Base-by-base conservation (phyloP, 2,888 invertebrate genomes). In the Sclerodermus sp. region DNA sequence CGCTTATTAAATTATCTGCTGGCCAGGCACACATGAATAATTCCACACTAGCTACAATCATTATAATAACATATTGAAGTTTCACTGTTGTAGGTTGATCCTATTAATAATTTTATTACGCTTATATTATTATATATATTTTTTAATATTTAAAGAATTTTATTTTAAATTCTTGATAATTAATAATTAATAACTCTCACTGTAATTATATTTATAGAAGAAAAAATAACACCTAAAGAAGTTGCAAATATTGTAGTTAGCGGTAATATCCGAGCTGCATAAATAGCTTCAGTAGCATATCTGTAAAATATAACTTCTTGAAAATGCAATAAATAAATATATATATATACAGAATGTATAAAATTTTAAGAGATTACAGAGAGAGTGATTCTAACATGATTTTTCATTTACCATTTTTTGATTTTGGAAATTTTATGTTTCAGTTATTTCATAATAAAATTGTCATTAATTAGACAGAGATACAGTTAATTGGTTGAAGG, bases 21-120 rank as follows among this genome's bases (percentile, higher is more conserved):
- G 71, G 68, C 65, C 60, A 65, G 1, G 67, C 57, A 46, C 62
- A 68, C 32, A 65, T 41, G 42, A 66, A 64, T 2, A 68, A 58
- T 34, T 66, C 67, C 4, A 62, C 4, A 3, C 56, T 47, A 1
- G 55, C 61, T 15, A 59, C 55, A 6, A 50, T 40, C 4, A 53
- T 47, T 15, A 68, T 47, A 5, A 56, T 53, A 1, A 51, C 17
- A 3, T 56, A 64, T 10, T 67, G 64, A 1, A 54, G 29, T 23
- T 69, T 70, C 1, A 64, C 53, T 0, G 57, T 31, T 2, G 62
- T 2, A 0, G 59, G 49, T 40, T 61, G 60, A 32, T 46, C 31
- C 67, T 67, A 13, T 13, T n/a, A 6, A 34, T n/a, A 34, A 12
- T n/a, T 12, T n/a, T n/a, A n/a, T n/a, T n/a, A n/a, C n/a, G n/a